Percentiles rank a stretch among this genome's conserved stretches.
Conservation (phyloP, 1,140 invertebrate genomes). For the Calosoma granatense region DNA sequence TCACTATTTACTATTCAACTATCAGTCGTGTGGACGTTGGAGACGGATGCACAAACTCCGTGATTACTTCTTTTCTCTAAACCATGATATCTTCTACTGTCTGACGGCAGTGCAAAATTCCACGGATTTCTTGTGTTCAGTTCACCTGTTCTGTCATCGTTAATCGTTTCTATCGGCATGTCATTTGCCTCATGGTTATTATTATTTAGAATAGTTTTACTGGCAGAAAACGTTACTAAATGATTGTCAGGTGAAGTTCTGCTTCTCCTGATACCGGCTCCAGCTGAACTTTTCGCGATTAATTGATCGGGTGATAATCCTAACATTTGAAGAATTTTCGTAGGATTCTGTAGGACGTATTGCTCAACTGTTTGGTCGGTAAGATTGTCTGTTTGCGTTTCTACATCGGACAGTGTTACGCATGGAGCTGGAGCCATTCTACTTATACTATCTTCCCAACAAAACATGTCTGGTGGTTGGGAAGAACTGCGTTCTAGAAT, state of each 20-base stretch:
- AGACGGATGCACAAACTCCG: not conserved
- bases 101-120: not conserved
- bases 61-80: not conserved
- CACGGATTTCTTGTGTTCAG: not conserved
- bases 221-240: not conserved
- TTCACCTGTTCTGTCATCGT: not conserved
- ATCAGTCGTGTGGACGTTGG: not conserved
- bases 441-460: conserved; percentile 43
- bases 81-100: not conserved
- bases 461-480: conserved; percentile 71
- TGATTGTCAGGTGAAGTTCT: conserved; percentile 1
- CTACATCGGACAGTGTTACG: conserved; percentile 25
- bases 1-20: not conserved
- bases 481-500: conserved; percentile 61
- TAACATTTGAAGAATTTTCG: conserved; percentile 37
- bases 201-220: not conserved
- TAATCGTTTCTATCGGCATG: not conserved
- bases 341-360: conserved; percentile 39
- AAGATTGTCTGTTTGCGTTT: conserved; percentile 38
- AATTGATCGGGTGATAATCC: conserved; percentile 26
- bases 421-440: conserved; percentile 18
- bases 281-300: not conserved
- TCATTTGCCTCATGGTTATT: not conserved
- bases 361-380: conserved; percentile 30
- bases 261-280: not conserved